Base-by-base conservation (phyloP, 1,140 invertebrate species). In the Penaeus chinensis region DNA sequence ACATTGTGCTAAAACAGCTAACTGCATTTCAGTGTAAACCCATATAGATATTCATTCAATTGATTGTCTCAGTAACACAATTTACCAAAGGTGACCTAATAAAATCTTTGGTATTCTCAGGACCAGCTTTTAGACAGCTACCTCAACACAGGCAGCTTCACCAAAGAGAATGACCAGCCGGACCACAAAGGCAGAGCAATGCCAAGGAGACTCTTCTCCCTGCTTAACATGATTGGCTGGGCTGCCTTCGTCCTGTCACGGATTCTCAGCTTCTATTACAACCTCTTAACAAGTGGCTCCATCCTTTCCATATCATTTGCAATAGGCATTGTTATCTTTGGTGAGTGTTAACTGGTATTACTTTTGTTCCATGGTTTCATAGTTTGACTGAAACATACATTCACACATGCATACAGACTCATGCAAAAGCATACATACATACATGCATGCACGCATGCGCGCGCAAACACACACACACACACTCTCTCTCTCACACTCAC, bases 91-190 rank as follows among this genome's bases (percentile, higher is more conserved):
- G 32, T 32, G 32, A 32, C 32, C 1, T 32, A 32, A 32, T 32
- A 0, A 32, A 32, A 32, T 13, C 47, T 13, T 47, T 47, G 7
- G 47, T 13, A 47, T 87, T 93, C 93, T 62, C 92, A 96, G 95
- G 96, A 97, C 92, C 94, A 94, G 92, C 94, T 97, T 93, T 94
- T 95, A 91, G 96, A 96, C 63, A 96, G 96, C 91, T 97, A 97
- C 91, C 91, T 95, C 54, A 94, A 95, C 91, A 96, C 95, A n/a
- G 96, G 96, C 32, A 95, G 96, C 92, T 97, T 96, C 92, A 97
- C 96, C 91, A 92, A 93, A 77, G 94, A 94, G 20, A 96, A 96
- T 24, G 95, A 95, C 7, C 93, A 96, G 7, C 92, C 91, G 93
- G 93, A 92, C 92, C 94, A 61, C 93, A 94, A 78, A 91, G 92